Evolutionary conservation across 2,888 invertebrate species (phyloP).

Genomic region (Cyclophora albipunctata): DNA sequence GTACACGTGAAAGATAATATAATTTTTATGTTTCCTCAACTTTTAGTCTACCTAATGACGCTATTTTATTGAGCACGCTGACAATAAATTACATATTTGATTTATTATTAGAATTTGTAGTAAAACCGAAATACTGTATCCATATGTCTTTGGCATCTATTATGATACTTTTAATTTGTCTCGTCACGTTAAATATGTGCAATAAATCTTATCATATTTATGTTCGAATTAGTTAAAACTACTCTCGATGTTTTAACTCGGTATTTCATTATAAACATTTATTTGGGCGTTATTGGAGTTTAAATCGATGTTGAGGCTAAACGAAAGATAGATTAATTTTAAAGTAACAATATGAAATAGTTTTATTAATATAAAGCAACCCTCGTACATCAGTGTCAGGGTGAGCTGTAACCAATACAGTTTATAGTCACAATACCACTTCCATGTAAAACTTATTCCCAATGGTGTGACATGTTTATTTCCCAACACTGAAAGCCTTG

Average conservation of each 20-base stretch:
- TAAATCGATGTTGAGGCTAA: too few species aligned
- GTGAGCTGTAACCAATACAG: slow-evolving; percentile 35
- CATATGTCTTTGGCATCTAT: slow-evolving; percentile 9
- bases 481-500: slow-evolving; percentile 52
- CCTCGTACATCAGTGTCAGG: slow-evolving; percentile 47
- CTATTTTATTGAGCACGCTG: slow-evolving; percentile 52
- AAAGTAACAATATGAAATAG: too few species aligned
- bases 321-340: too few species aligned
- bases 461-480: slow-evolving; percentile 61
- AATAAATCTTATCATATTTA: too few species aligned
- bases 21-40: slow-evolving; percentile 63
- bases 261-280: too few species aligned
- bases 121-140: slow-evolving; percentile 18
- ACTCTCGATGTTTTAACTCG: too few species aligned
- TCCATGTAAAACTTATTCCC: slow-evolving; percentile 58
- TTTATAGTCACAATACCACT: slow-evolving; percentile 46
- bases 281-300: too few species aligned
- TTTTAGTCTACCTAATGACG: slow-evolving; percentile 39
- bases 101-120: slow-evolving; percentile 41
- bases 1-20: slow-evolving; percentile 65
- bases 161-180: background rate
- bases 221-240: too few species aligned
- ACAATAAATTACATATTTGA: slow-evolving; percentile 61
- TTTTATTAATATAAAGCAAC: slow-evolving; percentile 33
- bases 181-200: too few species aligned